phyloP scores from a whole-genome alignment of 2,113 vertebrate species.

The Pseudorectes ferrugineus region DNA sequence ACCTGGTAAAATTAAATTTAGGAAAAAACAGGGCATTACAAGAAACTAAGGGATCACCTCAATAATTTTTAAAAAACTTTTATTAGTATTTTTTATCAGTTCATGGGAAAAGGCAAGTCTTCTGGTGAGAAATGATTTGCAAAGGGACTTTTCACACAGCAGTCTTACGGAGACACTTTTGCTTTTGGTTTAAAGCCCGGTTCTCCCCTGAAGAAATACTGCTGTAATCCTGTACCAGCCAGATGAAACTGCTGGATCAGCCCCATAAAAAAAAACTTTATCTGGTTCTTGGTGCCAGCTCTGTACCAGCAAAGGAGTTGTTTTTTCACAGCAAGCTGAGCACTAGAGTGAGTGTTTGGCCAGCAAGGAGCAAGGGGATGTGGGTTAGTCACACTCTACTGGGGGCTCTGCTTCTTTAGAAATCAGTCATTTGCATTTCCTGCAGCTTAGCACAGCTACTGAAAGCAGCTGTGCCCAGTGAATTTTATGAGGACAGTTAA shows the following conservation, averaged over 20 bases:
- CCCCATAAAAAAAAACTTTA: background rate
- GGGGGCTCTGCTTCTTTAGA: background rate
- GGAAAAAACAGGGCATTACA: background rate
- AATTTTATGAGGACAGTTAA: background rate
- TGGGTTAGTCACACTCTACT: background rate
- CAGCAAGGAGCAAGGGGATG: background rate
- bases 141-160: background rate
- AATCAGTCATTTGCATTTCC: slow-evolving; percentile 11
- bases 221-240: background rate
- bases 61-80: background rate
- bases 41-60: background rate
- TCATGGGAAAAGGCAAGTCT: background rate
- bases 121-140: background rate
- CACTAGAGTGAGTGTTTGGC: background rate
- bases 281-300: background rate
- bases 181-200: background rate
- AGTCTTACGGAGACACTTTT: background rate
- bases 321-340: background rate
- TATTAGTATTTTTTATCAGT: background rate
- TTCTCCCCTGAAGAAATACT: background rate
- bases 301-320: background rate
- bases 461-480: background rate
- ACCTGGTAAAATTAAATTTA: background rate
- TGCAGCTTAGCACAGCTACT: background rate
- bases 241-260: background rate